Percentiles rank a stretch among this genome's conserved stretches.
phyloP scores from a whole-genome alignment of 1,140 invertebrate genomes.

The Achatina immaculata region DNA sequence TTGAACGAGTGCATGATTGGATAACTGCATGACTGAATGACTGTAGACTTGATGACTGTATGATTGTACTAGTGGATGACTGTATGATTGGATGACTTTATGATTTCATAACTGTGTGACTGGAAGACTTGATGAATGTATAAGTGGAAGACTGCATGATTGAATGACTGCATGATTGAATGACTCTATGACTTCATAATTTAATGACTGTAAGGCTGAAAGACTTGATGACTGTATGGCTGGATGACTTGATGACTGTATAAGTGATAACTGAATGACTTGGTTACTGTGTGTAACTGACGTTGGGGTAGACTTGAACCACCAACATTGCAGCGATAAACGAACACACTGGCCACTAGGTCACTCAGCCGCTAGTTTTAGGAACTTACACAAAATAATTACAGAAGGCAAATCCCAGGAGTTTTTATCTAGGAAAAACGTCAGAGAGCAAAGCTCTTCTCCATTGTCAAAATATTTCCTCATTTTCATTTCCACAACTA shows the following conservation, averaged over 20 bases:
- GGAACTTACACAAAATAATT: no score
- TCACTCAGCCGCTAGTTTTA: no score
- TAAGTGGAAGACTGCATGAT: background rate
- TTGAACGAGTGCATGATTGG: background rate
- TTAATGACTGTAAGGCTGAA: background rate
- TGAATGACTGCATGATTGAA: constrained; percentile 8
- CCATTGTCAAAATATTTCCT: no score
- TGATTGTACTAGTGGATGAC: background rate
- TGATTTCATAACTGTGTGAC: constrained; percentile 9
- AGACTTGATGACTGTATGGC: background rate
- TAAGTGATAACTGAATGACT: no score
- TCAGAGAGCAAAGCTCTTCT: no score
- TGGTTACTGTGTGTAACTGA: no score
- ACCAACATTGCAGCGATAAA: no score
- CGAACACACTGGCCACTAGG: no score
- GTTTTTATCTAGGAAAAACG: no score
- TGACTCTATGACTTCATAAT: background rate
- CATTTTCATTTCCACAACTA: no score
- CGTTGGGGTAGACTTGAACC: no score
- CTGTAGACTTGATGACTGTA: constrained; percentile 4
- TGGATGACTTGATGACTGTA: background rate
- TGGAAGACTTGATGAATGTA: constrained; percentile 12
- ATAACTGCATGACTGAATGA: constrained; percentile 1
- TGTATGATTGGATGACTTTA: background rate
- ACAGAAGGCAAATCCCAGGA: no score